Percentiles rank a stretch among this genome's conserved stretches.
Conservation (phyloP, 2,797 vertebrate genomes). For the Gambelia wislizenii region DNA sequence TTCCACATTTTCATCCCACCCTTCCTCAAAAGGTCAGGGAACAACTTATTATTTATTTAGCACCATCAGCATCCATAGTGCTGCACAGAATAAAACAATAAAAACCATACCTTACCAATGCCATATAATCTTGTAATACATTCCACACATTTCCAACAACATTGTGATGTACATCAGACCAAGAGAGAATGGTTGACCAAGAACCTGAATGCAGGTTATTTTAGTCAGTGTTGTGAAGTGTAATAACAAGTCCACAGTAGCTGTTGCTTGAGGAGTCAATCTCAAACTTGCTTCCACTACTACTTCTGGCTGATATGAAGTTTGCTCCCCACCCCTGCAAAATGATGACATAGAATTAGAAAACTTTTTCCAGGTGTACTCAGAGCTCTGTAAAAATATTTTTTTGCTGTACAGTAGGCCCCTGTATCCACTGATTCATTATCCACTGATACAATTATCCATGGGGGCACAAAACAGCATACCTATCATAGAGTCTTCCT, state of each 20-base stretch:
- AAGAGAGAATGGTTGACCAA: not conserved
- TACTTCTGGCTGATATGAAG: not conserved
- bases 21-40: not conserved
- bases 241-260: not conserved
- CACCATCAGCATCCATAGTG: no score
- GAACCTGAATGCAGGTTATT: not conserved
- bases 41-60: not conserved
- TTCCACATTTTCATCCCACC: no score
- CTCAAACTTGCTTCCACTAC: not conserved
- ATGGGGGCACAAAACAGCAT: no score
- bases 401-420: no score
- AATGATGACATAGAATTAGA: not conserved
- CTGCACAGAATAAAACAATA: no score
- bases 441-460: no score
- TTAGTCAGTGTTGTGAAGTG: not conserved
- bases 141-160: not conserved
- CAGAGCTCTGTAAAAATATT: not conserved
- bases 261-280: not conserved
- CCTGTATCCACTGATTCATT: no score
- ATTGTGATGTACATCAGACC: no score
- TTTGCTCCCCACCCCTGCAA: not conserved
- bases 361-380: not conserved
- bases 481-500: no score
- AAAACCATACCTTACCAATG: no score
- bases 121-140: not conserved